Evolutionary conservation across 1,140 invertebrate species (phyloP), one percentile per base, ranked within the genome.

Genomic region (Stegodyphus mimosarum): DNA sequence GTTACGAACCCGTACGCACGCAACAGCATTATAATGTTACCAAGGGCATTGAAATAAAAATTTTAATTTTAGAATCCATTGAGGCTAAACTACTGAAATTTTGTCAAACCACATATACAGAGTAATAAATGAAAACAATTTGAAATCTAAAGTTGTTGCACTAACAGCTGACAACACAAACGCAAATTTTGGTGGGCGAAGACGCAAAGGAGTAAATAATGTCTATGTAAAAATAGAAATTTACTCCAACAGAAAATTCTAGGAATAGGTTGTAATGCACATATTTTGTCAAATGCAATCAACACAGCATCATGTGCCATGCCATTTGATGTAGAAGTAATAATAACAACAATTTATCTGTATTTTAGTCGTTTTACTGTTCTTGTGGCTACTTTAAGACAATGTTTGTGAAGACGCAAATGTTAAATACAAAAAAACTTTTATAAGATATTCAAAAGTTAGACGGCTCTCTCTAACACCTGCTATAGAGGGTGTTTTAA

Each of bases 121-220:
- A n/a, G 52, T 53, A 53, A 53, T n/a, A 76, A 15, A 33, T 48
- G 63, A 52, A 67, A 78, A 33, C 33, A 33, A 52, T 78, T 52
- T 52, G 13, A 69, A 78, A 51, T 67, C 6, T 6, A 67, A 69
- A 78, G 7, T 69, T 51, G n/a, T 17, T 53, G 76, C 76, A 51
- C 63, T 69, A 78, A 69, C 55, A 60, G 1, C 76, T 33, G 64
- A 78, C 69, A 69, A 69, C 18, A 78, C 64, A 53, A 78, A 78
- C n/a, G 69, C 63, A 53, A 78, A 69, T 78, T 78, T 78, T 78
- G 64, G 64, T 69, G n/a, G 50, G 49, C 66, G n/a, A 33, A 78
- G 66, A 67, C n/a, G 76, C 6, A 78, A 51, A 78, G 64, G 76
- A 17, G 48, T 17, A 7, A 78, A 78, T 78, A 78, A n/a, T n/a